phyloP scores from a whole-genome alignment of 2,797 vertebrate genomes.

The Chloroceryle inda region DNA sequence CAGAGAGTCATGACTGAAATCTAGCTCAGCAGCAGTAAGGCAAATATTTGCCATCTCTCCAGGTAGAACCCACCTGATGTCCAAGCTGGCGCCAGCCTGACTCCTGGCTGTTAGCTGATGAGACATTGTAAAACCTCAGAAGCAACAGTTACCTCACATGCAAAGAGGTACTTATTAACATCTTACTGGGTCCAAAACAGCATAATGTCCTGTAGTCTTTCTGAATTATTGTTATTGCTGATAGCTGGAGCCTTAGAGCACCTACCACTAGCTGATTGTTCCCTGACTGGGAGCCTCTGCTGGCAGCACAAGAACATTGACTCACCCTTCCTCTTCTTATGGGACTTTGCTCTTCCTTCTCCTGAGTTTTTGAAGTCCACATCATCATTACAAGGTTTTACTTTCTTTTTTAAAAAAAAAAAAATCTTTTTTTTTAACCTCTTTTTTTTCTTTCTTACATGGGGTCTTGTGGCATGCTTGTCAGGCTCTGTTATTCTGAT shows the following conservation, averaged over 20 bases:
- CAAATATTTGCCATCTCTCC: slow-evolving; percentile 50
- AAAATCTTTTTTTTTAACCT: no score
- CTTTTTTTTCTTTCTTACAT: background rate
- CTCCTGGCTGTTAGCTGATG: background rate
- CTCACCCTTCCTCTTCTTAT: background rate
- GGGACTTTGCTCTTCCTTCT: background rate
- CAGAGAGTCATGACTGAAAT: background rate
- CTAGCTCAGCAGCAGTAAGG: slow-evolving; percentile 2
- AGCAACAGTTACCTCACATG: background rate
- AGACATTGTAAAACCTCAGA: slow-evolving; percentile 26
- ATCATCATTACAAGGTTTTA: background rate
- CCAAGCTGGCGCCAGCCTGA: background rate
- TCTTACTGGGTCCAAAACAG: background rate
- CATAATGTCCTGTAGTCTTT: background rate
- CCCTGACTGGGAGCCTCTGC: background rate
- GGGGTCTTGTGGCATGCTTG: background rate
- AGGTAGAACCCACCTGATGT: background rate
- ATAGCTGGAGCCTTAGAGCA: background rate
- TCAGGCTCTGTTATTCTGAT: background rate
- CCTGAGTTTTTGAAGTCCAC: background rate
- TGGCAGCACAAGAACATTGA: background rate
- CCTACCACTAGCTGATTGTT: background rate
- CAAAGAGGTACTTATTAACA: slow-evolving; percentile 3
- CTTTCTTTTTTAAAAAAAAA: background rate
- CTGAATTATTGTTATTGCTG: background rate